Base-by-base conservation (phyloP, 2,888 invertebrate species). In the Platypus cylindrus region DNA sequence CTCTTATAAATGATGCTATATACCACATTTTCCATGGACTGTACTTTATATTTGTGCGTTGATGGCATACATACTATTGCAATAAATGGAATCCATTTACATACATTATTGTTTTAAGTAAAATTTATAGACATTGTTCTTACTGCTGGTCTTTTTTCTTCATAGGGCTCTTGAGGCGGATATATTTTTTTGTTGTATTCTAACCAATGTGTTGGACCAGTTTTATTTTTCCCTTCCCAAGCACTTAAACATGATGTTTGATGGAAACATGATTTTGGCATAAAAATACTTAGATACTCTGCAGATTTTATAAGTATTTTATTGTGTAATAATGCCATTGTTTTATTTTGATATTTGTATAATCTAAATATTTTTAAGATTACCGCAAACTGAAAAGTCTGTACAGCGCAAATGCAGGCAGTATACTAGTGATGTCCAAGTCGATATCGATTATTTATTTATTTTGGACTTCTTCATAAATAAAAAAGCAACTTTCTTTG, bases 21-120 rank as follows among this genome's bases (percentile, higher is more conserved):
- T 91, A 93, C 89, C 90, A 93, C 73, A 95, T 75, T 59, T 91
- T 95, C 55, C 83, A 77, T 1, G 82, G 82, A 53, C 87, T 87
- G 57, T 93, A 91, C 63, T 89, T 89, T 27, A 95, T 72, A 54
- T 90, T 82, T 11, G 70, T 63, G 52, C 79, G 76, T 65, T 78
- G 72, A 61, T 94, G 90, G 48, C 89, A 90, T 1, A 94, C 73
- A 66, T 73, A 93, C 93, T 93, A 62, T n/a, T n/a, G n/a, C n/a
- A 40, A 75, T 5, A 9, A 23, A 17, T 17, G 3, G 12, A 17
- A 8, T n/a, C n/a, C n/a, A n/a, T n/a, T n/a, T n/a, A n/a, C n/a
- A n/a, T 8, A 20, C 20, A 20, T 20, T 8, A 5, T 8, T 20
- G 7, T 5, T 5, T 20, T 20, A 8, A 8, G 20, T 5, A n/a